A percentile compares a stretch with the other conserved stretches of the same genome.
Evolutionary conservation across 2,888 invertebrate genomes (phyloP).

Genomic region (Polydesmus complanatus): DNA sequence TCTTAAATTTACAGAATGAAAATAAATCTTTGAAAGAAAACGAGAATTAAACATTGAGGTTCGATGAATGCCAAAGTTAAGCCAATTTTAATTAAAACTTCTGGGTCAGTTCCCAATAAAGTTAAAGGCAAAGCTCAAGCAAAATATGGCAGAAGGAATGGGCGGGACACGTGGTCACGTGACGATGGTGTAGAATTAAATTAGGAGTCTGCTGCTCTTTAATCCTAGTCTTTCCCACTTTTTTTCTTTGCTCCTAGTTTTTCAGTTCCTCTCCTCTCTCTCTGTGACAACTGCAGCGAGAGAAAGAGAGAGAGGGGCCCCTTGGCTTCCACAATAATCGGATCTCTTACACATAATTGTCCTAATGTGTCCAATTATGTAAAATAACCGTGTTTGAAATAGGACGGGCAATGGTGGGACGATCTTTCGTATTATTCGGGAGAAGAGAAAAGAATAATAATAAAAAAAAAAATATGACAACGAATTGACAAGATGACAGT

Average conservation of each 20-base stretch:
- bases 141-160: not conserved
- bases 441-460: too few species aligned
- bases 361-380: conserved; percentile 16
- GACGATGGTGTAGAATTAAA: not conserved
- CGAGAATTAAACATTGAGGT: too few species aligned
- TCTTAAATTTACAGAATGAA: too few species aligned
- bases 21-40: too few species aligned
- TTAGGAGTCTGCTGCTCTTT: not conserved
- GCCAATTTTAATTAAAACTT: too few species aligned
- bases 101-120: too few species aligned
- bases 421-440: not conserved
- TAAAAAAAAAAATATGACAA: not conserved
- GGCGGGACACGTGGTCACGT: too few species aligned
- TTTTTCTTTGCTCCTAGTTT: not conserved
- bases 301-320: too few species aligned
- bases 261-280: not conserved
- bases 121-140: too few species aligned
- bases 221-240: not conserved
- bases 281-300: not conserved
- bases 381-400: conserved; percentile 10
- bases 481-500: not conserved
- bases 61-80: too few species aligned
- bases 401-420: conserved; percentile 1
- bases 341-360: conserved; percentile 17
- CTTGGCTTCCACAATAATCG: conserved; percentile 9